phyloP scores from a whole-genome alignment of 2,797 vertebrate species.

The Chelon auratus region DNA sequence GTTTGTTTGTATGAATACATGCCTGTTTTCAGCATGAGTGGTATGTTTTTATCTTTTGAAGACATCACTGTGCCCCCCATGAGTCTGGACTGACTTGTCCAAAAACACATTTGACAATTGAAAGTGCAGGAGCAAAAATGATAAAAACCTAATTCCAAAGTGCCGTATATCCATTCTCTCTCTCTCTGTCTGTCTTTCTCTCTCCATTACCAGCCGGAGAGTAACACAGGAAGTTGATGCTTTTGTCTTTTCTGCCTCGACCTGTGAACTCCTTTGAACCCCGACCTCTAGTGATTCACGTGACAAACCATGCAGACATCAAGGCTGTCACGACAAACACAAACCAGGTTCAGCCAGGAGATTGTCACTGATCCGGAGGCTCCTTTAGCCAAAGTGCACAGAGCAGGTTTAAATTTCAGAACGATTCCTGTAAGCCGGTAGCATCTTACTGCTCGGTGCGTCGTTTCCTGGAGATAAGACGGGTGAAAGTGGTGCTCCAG shows the following conservation, averaged over 20 bases:
- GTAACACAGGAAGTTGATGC: constrained; percentile 77
- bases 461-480: constrained; percentile 50
- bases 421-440: constrained; percentile 30
- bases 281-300: constrained; percentile 56
- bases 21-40: constrained; percentile 7
- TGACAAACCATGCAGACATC: constrained; percentile 64
- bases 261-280: constrained; percentile 70
- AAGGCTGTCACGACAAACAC: constrained; percentile 75
- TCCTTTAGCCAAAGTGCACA: constrained; percentile 45
- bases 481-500: constrained; percentile 13
- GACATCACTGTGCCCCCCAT: constrained; percentile 3
- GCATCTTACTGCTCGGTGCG: constrained; percentile 26
- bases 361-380: constrained; percentile 60
- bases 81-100: constrained; percentile 20
- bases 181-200: constrained; percentile 32
- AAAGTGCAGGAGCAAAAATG: constrained; percentile 22
- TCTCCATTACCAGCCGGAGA: constrained; percentile 51
- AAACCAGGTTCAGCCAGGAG: constrained; percentile 70
- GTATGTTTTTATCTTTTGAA: constrained; percentile 35
- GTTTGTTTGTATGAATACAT: constrained; percentile 6
- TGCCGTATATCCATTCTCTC: constrained; percentile 54
- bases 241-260: constrained; percentile 63
- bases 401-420: constrained; percentile 50
- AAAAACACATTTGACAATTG: constrained; percentile 29
- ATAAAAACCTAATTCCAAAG: constrained; percentile 62